Percentiles rank a stretch among this genome's conserved stretches.
Evolutionary conservation across 2,888 invertebrate genomes (phyloP).

Genomic region (Eristalis arbustorum): DNA sequence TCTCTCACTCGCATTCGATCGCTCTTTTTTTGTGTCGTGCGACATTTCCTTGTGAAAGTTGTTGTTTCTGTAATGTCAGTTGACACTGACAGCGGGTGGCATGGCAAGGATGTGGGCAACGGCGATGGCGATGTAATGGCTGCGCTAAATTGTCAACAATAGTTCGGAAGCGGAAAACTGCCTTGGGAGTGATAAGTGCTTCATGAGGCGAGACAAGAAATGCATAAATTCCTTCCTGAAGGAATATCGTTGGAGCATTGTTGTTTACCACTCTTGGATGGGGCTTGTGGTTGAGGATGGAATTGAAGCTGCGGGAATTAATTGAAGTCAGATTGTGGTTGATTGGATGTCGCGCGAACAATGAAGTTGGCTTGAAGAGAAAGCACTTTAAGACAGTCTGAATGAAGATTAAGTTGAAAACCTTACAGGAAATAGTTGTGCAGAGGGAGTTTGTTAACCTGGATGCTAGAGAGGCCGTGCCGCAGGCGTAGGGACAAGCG

Average conservation of each 20-base stretch:
- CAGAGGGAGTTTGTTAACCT: too few relatives aligned
- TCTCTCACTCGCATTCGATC: too few relatives aligned
- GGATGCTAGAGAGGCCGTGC: too few relatives aligned
- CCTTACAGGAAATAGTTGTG: too few relatives aligned
- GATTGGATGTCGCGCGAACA: not conserved
- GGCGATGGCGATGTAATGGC: not conserved
- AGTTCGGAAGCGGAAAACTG: constrained; percentile 11
- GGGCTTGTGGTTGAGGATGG: too few relatives aligned
- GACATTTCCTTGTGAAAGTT: constrained; percentile 2
- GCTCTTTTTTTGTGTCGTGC: not conserved
- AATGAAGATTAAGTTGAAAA: too few relatives aligned
- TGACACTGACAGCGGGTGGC: constrained; percentile 15
- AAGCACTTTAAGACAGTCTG: too few relatives aligned
- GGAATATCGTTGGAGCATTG: not conserved
- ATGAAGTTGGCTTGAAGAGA: not conserved
- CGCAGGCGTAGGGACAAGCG: too few relatives aligned
- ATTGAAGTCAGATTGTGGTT: not conserved
- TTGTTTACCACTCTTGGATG: not conserved
- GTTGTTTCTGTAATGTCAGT: constrained; percentile 44
- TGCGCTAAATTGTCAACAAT: constrained; percentile 33
- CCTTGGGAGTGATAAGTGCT: constrained; percentile 25
- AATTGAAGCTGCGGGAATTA: not conserved
- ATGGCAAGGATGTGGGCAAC: constrained; percentile 11
- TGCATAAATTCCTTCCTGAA: not conserved
- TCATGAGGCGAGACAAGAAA: constrained; percentile 3